Evolutionary conservation across 1,140 invertebrate genomes (phyloP), one percentile per base, ranked within the genome.

Genomic region (Zaprionus kolodkinae): DNA sequence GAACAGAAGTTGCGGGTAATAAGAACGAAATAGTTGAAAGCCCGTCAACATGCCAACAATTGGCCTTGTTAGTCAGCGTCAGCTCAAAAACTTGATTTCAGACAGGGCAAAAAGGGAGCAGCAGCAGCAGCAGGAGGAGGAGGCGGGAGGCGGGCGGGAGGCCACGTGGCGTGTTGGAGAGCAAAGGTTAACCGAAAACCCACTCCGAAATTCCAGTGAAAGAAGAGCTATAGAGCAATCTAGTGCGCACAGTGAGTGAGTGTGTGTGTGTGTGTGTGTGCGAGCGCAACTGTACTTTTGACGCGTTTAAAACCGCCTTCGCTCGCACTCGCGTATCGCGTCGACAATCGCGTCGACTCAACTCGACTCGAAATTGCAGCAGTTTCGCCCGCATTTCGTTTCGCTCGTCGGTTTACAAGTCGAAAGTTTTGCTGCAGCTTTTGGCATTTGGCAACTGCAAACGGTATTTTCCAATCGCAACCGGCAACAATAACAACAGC

Each of bases 241-340:
- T 50, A 55, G 48, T 45, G 57, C 50, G 40, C 40, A 63, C 45
- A 11, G 13, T 35, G 2, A 11, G 13, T 35, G 2, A 36, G 27
- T 60, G 55, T 52, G 33, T 36, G 9, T 27, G 12, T 52, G 0
- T 10, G 38, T 43, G 17, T 27, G 59, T 30, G 55, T 56, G 36
- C 30, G 55, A 36, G 72, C 67, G 17, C 68, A 72, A 78, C 72
- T 78, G 62, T 78, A 76, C 73, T 71, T 75, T 67, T 79, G 76
- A 83, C 76, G 80, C 80, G 65, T 69, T 79, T 79, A 45, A 69
- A 83, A 83, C 73, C 63, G 63, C 80, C 78, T 60, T 38, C 33
- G 55, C 65, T 82, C 70, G 56, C 79, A 82, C 70, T 78, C 61
- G 21, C 52, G 52, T 17, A 21, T 65, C 63, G 21, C 52, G 21